Conservation (phyloP, 1,140 invertebrate genomes). For the Cataglyphis hispanica region DNA sequence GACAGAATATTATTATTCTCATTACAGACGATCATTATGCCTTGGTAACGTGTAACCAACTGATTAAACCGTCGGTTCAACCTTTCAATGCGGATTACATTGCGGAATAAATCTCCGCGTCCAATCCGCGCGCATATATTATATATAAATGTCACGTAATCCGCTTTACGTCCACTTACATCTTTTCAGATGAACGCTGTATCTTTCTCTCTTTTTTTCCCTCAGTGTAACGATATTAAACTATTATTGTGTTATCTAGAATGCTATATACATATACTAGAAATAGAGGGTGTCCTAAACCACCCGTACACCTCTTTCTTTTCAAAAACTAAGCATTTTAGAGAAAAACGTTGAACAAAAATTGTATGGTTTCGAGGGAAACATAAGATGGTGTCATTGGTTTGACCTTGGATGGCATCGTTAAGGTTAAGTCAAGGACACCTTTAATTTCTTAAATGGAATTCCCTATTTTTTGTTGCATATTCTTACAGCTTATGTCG, state of each 20-base stretch:
- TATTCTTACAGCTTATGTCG: no score
- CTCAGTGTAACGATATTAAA: conserved; percentile 7
- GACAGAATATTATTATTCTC: neutral
- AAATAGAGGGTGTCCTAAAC: no score
- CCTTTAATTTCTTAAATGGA: no score
- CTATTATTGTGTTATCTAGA: neutral
- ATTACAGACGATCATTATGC: neutral
- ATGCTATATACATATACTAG: no score
- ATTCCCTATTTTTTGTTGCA: no score
- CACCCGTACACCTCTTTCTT: no score
- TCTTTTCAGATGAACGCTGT: conserved; percentile 25
- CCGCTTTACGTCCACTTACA: conserved; percentile 3
- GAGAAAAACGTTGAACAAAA: no score
- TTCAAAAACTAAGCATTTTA: no score
- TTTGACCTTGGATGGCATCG: no score
- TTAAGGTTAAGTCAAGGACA: no score
- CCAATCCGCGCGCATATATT: neutral
- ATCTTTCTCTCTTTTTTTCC: neutral
- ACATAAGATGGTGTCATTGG: no score
- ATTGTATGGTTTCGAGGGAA: no score
- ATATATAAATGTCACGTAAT: conserved; percentile 2
- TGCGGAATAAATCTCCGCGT: neutral
- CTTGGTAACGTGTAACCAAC: neutral
- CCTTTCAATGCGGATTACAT: conserved; percentile 10
- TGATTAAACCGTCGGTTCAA: conserved; percentile 33